Evolutionary conservation across 1,140 invertebrate species (phyloP), one percentile per base, ranked within the genome.

Genomic region (Camponotus floridanus): DNA sequence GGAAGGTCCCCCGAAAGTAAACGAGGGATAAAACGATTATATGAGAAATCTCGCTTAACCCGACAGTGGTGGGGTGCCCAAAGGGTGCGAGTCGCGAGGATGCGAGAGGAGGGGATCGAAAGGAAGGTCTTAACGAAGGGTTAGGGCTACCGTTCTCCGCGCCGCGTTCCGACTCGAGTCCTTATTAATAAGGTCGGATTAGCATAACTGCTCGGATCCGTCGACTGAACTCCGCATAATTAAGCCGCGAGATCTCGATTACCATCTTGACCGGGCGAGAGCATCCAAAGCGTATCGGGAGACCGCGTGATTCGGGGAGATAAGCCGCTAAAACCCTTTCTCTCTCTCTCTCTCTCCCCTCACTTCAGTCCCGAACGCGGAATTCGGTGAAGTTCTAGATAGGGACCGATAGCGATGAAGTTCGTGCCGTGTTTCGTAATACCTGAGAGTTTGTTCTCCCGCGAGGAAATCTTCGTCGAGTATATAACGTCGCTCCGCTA

Each of bases 111-210:
- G 9, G 36, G 62, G 76, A 64, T 18, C 39, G 80, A 86, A 78
- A n/a, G 86, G 88, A 90, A 89, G 88, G 87, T 86, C 87, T 91
- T 91, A 92, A 88, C 88, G 84, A 92, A 91, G 90, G 91, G 91
- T 93, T 92, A 92, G 91, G 87, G 61, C 86, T 73, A 86, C 87
- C 83, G 87, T 91, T 91, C 71, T 59, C 91, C 91, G 84, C 91
- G 91, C 91, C 88, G 71, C 87, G 90, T 89, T 92, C 89, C 68
- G 76, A 85, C 85, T 83, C 87, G 86, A 93, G 92, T 92, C 92
- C 92, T 93, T 93, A 93, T 93, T 93, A 93, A 93, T 93, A 93
- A 93, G 92, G 90, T 90, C 76, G 91, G 92, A 93, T 93, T 93
- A 93, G 90, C 92, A 92, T 93, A 93, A 93, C 91, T 91, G 87